phyloP scores from a whole-genome alignment of 2,888 invertebrate species.

The Cyclophora punctaria region DNA sequence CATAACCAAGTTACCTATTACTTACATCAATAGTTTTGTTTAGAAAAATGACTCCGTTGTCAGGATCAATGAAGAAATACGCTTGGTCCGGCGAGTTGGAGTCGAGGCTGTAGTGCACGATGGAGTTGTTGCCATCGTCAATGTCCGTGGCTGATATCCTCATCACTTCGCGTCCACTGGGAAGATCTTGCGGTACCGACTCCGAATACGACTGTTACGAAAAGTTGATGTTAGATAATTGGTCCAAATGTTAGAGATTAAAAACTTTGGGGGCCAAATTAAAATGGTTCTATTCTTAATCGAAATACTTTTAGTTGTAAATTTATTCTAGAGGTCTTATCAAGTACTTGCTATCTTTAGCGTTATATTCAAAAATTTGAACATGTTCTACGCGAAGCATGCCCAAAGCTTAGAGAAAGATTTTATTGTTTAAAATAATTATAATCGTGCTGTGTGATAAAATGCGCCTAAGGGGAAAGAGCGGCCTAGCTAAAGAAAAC shows the following conservation, averaged over 20 bases:
- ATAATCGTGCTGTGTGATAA: slow-evolving; percentile 74
- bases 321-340: background rate
- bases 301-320: background rate
- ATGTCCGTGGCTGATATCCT: slow-evolving; percentile 94
- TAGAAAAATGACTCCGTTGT: slow-evolving; percentile 88
- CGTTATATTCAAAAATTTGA: slow-evolving; percentile 11
- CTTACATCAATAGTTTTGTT: slow-evolving; percentile 79
- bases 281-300: background rate
- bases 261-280: too few relatives aligned
- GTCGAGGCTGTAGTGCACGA: slow-evolving; percentile 81
- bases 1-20: slow-evolving; percentile 19
- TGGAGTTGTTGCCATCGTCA: slow-evolving; percentile 93
- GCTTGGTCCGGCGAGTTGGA: slow-evolving; percentile 67
- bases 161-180: slow-evolving; percentile 84
- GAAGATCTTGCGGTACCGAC: slow-evolving; percentile 87
- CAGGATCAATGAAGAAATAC: slow-evolving; percentile 87
- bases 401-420: slow-evolving; percentile 71
- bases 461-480: slow-evolving; percentile 70
- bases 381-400: slow-evolving; percentile 71
- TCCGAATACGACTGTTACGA: slow-evolving; percentile 74
- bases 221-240: slow-evolving; percentile 11
- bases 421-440: slow-evolving; percentile 58
- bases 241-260: too few relatives aligned
- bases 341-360: background rate
- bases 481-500: slow-evolving; percentile 72